Conservation (phyloP, 2,113 vertebrate genomes). For the Danionella cerebrum region DNA sequence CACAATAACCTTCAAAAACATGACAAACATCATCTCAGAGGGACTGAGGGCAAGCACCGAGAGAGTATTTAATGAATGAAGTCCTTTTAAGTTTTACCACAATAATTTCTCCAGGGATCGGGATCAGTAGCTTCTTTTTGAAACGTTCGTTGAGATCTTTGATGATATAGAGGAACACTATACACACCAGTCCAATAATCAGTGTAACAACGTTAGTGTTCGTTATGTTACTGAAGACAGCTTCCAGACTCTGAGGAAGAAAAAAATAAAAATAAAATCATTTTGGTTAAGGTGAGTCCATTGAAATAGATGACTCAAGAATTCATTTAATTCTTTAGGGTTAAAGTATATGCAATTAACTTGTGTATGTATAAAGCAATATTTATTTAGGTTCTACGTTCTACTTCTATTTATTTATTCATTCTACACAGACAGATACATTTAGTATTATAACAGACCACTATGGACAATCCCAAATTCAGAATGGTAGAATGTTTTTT, state of each 20-base stretch:
- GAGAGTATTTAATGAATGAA: not conserved
- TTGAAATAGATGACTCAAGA: too few relatives aligned
- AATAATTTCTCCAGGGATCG: constrained; percentile 94
- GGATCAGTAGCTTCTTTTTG: constrained; percentile 84
- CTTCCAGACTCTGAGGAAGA: constrained; percentile 69
- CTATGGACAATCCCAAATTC: too few relatives aligned
- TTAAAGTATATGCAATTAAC: too few relatives aligned
- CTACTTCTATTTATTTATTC: too few relatives aligned
- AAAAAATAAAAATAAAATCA: not conserved
- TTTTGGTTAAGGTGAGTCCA: too few relatives aligned
- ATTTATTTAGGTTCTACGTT: too few relatives aligned
- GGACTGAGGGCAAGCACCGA: not conserved
- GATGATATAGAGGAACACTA: constrained; percentile 73
- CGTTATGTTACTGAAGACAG: constrained; percentile 72
- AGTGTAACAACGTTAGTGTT: constrained; percentile 76
- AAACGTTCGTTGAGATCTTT: constrained; percentile 86
- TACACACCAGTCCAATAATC: constrained; percentile 73
- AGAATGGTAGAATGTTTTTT: too few relatives aligned
- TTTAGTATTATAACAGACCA: too few relatives aligned
- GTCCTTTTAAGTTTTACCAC: constrained; percentile 66
- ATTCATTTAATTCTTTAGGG: too few relatives aligned
- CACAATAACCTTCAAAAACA: constrained; percentile 72
- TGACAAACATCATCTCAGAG: not conserved
- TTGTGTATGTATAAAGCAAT: too few relatives aligned
- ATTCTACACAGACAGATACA: too few relatives aligned